Conservation (phyloP, 2,888 invertebrate species). For the Sabatieria punctata region DNA sequence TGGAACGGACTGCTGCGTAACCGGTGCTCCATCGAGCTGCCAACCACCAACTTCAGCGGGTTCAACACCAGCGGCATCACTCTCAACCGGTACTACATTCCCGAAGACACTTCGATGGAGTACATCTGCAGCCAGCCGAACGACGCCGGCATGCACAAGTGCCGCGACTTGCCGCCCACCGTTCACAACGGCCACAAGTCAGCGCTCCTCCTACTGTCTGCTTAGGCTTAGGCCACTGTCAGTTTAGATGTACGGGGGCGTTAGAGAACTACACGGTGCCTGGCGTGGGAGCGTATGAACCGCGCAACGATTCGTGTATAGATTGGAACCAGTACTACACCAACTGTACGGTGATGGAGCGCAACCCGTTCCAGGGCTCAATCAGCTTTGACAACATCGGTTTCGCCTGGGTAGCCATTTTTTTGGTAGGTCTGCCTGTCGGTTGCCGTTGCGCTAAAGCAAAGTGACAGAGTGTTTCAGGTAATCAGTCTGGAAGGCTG, state of each 20-base stretch:
- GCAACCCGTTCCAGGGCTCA: conserved; percentile 92
- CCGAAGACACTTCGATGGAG: conserved; percentile 48
- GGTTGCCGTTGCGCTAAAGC: no score
- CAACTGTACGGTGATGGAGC: conserved; percentile 71
- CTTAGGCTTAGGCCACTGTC: not conserved
- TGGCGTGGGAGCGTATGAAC: conserved; percentile 13
- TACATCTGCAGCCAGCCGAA: conserved; percentile 87
- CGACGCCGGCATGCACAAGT: conserved; percentile 84
- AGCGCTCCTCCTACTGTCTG: not conserved
- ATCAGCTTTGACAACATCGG: conserved; percentile 99
- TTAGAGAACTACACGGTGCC: conserved; percentile 34
- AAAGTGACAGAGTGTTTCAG: conserved; percentile 41
- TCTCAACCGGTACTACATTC: conserved; percentile 24
- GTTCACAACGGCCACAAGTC: conserved; percentile 44
- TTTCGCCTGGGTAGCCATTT: conserved; percentile 98
- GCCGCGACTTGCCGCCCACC: conserved; percentile 60
- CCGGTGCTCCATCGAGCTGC: conserved; percentile 64
- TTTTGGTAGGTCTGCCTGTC: conserved; percentile 65
- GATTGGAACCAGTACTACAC: conserved; percentile 99
- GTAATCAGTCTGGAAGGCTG: conserved; percentile 98
- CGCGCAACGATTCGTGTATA: conserved; percentile 52
- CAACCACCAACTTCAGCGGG: conserved; percentile 28
- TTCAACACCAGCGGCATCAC: conserved; percentile 16
- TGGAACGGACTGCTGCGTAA: conserved; percentile 96
- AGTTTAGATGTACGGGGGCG: conserved; percentile 15